A percentile compares a stretch with the other conserved stretches of the same genome.
phyloP scores from a whole-genome alignment of 2,888 invertebrate species.

The Crematogaster levior region DNA sequence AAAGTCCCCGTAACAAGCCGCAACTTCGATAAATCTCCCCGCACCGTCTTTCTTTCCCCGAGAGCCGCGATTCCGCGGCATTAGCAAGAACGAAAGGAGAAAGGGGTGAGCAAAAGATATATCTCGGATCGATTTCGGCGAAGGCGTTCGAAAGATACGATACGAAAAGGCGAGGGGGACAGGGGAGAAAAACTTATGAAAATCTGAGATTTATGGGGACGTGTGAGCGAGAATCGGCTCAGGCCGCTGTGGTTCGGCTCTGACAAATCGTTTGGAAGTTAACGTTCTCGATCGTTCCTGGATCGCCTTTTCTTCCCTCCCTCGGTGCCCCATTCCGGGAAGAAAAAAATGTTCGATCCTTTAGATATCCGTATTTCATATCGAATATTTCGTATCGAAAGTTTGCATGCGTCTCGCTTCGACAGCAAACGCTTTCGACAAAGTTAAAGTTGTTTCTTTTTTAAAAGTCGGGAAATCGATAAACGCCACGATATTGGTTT shows the following conservation, averaged over 20 bases:
- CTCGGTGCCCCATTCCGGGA: constrained; percentile 9
- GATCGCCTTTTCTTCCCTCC: constrained; percentile 59
- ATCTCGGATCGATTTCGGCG: constrained; percentile 58
- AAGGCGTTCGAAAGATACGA: constrained; percentile 31
- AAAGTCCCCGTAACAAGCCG: constrained; percentile 77
- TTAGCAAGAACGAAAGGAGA: constrained; percentile 54
- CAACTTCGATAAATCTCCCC: constrained; percentile 78
- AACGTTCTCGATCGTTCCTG: constrained; percentile 74
- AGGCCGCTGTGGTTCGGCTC: constrained; percentile 66
- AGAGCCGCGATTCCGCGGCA: constrained; percentile 56
- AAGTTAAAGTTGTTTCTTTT: constrained; percentile 14
- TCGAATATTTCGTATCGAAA: constrained; percentile 37
- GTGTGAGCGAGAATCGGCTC: constrained; percentile 60
- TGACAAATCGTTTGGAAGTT: constrained; percentile 83
- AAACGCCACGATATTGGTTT: constrained; percentile 32
- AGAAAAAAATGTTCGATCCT: constrained; percentile 43
- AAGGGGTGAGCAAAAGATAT: constrained; percentile 35
- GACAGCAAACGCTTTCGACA: constrained; percentile 12
- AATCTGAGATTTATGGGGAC: constrained; percentile 78
- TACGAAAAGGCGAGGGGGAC: constrained; percentile 55
- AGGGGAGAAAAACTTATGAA: constrained; percentile 76
- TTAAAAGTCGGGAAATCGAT: constrained; percentile 32
- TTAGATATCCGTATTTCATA: constrained; percentile 45
- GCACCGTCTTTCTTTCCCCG: constrained; percentile 55
- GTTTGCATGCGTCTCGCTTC: constrained; percentile 20